Evolutionary conservation across 2,113 vertebrate species (phyloP), one percentile per base, ranked within the genome.

Genomic region (Panthera uncia): DNA sequence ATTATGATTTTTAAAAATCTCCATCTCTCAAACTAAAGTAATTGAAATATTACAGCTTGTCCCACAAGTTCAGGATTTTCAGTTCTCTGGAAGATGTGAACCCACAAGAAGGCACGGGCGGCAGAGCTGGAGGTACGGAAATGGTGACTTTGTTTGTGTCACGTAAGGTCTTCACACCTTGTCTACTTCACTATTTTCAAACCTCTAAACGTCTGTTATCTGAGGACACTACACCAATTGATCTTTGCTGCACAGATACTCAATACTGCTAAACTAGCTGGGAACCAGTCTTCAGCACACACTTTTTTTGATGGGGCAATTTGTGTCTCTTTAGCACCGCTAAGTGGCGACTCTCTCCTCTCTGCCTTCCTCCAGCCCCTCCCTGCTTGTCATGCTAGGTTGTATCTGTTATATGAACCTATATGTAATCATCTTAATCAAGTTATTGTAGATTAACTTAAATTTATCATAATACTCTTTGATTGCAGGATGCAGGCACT

Each of bases 291-390:
- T 50, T 11, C 15, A 41, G 15, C 3, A 1, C 21, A 33, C 7
- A 55, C 7, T 15, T 29, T n/a, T n/a, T 45, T 25, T n/a, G 11
- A 15, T 14, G 38, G 18, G 13, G 12, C 1, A 0, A 5, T n/a
- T 21, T 69, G 31, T 13, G 31, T 33, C 50, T 33, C 12, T 81
- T 5, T 50, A 29, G 80, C 25, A 21, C 4, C 23, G 5, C 4
- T 55, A 14, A 69, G 15, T 13, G 21, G 52, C 82, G 16, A 31
- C 14, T 29, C 0, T 10, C 38, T 36, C 61, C 5, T 82, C 12
- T 38, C 68, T 5, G 1, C 33, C 27, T 81, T 61, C 11, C 36
- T 66, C 65, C 4, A n/a, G 27, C 13, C 3, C 3, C 55, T 36
- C 3, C 3, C 55, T 31, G 7, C 10, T 71, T 83, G 63, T 5